phyloP scores from a whole-genome alignment of 2,113 vertebrate genomes.

The Hypanus sabinus region DNA sequence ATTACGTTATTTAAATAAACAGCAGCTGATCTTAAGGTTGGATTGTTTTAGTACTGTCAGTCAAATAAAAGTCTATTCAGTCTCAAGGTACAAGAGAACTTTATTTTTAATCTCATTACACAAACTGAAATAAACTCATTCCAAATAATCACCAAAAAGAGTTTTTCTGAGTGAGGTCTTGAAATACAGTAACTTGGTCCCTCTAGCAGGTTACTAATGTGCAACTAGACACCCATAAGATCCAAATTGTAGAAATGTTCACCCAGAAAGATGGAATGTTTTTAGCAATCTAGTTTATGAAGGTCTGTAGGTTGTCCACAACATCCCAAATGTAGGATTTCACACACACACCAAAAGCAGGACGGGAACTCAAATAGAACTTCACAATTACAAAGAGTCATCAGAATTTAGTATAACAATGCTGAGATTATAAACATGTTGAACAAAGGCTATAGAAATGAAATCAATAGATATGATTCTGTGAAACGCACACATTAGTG shows the following conservation, averaged over 20 bases:
- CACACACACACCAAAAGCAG: slow-evolving; percentile 23
- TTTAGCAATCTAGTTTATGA: slow-evolving; percentile 44
- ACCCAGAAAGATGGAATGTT: slow-evolving; percentile 46
- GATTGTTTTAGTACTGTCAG: not conserved
- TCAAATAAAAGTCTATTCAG: slow-evolving; percentile 33
- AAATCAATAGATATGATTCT: slow-evolving; percentile 25
- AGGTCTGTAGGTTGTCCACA: slow-evolving; percentile 47
- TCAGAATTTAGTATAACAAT: slow-evolving; percentile 62
- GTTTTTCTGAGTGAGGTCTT: slow-evolving; percentile 42
- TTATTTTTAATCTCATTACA: slow-evolving; percentile 70
- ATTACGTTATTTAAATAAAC: not conserved
- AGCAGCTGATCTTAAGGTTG: accelerated
- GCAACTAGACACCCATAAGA: slow-evolving; percentile 45
- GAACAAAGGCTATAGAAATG: slow-evolving; percentile 30
- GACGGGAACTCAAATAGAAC: slow-evolving; percentile 26
- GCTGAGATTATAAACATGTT: slow-evolving; percentile 40
- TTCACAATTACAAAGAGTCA: slow-evolving; percentile 52
- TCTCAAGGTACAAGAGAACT: slow-evolving; percentile 69
- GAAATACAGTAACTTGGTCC: slow-evolving; percentile 42
- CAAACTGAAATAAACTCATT: slow-evolving; percentile 58
- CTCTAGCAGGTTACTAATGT: slow-evolving; percentile 23
- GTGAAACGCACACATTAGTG: slow-evolving; percentile 7
- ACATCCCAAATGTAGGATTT: slow-evolving; percentile 53
- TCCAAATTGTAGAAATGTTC: slow-evolving; percentile 40
- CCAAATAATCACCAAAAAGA: slow-evolving; percentile 58